Evolutionary conservation across 2,113 vertebrate species (phyloP).

Genomic region (Eudyptes chrysolophus): DNA sequence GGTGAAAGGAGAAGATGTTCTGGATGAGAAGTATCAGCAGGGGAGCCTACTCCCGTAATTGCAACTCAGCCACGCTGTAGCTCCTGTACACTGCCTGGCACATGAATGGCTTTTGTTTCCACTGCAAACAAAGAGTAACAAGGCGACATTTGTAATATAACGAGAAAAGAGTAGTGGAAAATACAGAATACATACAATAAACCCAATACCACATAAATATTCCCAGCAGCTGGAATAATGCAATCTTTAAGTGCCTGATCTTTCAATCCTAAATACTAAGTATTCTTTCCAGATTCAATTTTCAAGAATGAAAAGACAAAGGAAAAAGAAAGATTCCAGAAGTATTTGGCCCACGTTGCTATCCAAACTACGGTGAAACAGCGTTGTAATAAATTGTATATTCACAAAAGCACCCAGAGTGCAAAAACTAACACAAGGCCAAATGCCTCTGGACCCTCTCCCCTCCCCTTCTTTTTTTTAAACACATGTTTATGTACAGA

Average conservation of each 20-base stretch:
- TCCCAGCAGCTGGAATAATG: not conserved
- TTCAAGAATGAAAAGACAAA: not conserved
- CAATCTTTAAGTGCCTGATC: not conserved
- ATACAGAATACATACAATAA: not conserved
- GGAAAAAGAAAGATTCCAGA: not conserved
- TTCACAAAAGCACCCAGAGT: not conserved
- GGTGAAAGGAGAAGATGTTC: not conserved
- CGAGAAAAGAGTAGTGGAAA: not conserved
- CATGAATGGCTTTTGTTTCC: not conserved
- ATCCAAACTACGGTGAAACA: not conserved
- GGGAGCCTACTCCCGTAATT: not conserved
- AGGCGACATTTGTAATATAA: not conserved
- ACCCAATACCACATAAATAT: not conserved
- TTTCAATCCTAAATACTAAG: not conserved
- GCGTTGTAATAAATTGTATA: not conserved
- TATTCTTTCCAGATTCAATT: not conserved
- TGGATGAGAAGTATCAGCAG: not conserved
- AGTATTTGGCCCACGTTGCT: rapidly evolving
- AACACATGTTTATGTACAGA: not conserved
- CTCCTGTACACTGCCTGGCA: not conserved
- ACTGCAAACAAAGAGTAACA: not conserved
- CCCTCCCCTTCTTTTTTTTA: not conserved
- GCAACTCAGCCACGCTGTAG: not conserved
- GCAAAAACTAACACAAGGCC: not conserved
- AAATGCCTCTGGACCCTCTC: not conserved